Conservation (phyloP, 2,888 invertebrate species). For the Agrochola macilenta region DNA sequence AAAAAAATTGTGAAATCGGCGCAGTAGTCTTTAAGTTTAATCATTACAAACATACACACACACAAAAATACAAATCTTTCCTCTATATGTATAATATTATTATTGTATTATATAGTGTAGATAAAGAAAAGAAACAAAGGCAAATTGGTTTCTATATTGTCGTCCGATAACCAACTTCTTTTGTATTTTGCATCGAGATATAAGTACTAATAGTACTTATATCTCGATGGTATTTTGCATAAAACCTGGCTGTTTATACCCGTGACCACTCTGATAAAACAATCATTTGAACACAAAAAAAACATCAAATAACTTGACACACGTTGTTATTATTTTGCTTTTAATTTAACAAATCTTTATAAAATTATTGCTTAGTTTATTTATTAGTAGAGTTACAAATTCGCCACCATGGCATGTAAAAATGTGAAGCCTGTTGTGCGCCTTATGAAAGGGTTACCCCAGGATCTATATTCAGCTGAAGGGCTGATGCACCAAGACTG, state of each 20-base stretch:
- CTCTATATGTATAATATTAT: no score
- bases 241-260: background rate
- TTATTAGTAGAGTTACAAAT: background rate
- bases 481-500: slow-evolving; percentile 79
- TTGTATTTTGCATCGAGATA: no score
- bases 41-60: no score
- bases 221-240: no score
- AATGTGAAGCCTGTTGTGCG: slow-evolving; percentile 78
- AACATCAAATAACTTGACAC: slow-evolving; percentile 26
- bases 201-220: no score
- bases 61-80: no score
- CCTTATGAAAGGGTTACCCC: slow-evolving; percentile 74
- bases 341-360: background rate
- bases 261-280: background rate
- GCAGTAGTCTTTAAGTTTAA: no score
- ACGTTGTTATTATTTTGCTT: background rate
- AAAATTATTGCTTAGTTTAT: slow-evolving; percentile 6
- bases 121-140: no score
- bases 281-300: slow-evolving; percentile 8
- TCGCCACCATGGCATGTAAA: slow-evolving; percentile 75
- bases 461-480: slow-evolving; percentile 71
- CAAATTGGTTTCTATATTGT: background rate
- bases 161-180: background rate
- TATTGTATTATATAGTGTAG: no score
- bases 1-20: no score